Evolutionary conservation across 1,140 invertebrate genomes (phyloP).

Genomic region (Scaptomyza hsui): DNA sequence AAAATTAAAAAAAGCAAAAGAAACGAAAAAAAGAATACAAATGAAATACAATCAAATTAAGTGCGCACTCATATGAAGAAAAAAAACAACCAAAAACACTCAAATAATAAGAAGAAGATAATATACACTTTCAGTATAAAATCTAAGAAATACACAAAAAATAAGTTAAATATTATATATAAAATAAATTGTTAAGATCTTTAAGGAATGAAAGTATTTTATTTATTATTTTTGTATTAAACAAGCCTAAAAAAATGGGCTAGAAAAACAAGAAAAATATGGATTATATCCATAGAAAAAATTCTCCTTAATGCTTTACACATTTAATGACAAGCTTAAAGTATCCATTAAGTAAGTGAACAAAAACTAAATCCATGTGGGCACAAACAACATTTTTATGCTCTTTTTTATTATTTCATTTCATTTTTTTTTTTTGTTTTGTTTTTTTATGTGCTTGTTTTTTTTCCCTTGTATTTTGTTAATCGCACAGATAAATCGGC

Average conservation of each 20-base stretch:
- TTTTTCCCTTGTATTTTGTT: slow-evolving; percentile 51
- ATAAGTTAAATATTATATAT: too few species aligned
- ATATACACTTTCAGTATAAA: too few species aligned
- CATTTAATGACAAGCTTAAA: too few species aligned
- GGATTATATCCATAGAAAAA: too few species aligned
- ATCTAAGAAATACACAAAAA: too few species aligned
- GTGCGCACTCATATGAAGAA: slow-evolving; percentile 56
- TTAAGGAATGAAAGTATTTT: too few species aligned
- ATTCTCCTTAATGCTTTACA: too few species aligned
- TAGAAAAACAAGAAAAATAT: too few species aligned
- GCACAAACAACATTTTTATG: slow-evolving; percentile 63
- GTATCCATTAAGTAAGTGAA: too few species aligned
- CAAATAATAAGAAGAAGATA: slow-evolving; percentile 23
- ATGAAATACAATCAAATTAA: slow-evolving; percentile 60
- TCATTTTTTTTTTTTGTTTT: slow-evolving; percentile 34
- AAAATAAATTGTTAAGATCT: too few species aligned
- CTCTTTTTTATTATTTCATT: slow-evolving; percentile 40
- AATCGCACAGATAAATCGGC: slow-evolving; percentile 47
- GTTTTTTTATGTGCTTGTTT: slow-evolving; percentile 57
- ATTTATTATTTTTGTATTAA: too few species aligned
- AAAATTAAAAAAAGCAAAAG: slow-evolving; percentile 37
- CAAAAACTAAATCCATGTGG: slow-evolving; percentile 60
- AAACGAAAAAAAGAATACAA: slow-evolving; percentile 18
- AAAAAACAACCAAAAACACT: slow-evolving; percentile 14
- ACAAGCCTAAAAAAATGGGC: too few species aligned